Conservation (phyloP, 2,113 vertebrate genomes). For the Charina bottae region DNA sequence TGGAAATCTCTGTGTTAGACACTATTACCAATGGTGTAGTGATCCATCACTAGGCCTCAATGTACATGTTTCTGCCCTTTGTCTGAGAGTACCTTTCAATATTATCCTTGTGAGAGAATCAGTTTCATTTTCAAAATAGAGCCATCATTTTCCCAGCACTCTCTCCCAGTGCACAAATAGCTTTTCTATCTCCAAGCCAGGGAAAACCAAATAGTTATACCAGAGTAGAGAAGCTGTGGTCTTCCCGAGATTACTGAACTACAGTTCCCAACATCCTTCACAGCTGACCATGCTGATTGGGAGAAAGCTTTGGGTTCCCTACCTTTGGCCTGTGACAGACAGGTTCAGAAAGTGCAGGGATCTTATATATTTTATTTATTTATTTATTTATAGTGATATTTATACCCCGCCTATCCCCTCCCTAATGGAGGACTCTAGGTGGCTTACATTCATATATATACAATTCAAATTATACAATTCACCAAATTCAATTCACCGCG, state of each 20-base stretch:
- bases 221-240: not conserved
- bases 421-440: too few species aligned
- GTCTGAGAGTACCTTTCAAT: not conserved
- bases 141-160: not conserved
- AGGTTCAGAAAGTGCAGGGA: not conserved
- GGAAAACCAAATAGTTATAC: not conserved
- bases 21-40: not conserved
- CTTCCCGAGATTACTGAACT: not conserved
- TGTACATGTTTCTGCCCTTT: not conserved
- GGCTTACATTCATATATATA: too few species aligned
- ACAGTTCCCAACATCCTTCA: not conserved
- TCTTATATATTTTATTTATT: too few species aligned
- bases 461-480: too few species aligned
- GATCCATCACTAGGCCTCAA: not conserved
- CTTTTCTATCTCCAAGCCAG: not conserved
- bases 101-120: not conserved
- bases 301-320: not conserved
- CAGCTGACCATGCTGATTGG: not conserved
- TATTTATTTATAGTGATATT: too few species aligned
- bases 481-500: too few species aligned
- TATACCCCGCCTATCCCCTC: too few species aligned
- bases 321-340: not conserved
- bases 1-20: too few species aligned
- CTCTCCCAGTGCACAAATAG: not conserved
- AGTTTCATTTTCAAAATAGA: not conserved